Percentiles rank a stretch among this genome's conserved stretches.
Evolutionary conservation across 2,797 vertebrate genomes (phyloP).

Genomic region (Botia almorhae): DNA sequence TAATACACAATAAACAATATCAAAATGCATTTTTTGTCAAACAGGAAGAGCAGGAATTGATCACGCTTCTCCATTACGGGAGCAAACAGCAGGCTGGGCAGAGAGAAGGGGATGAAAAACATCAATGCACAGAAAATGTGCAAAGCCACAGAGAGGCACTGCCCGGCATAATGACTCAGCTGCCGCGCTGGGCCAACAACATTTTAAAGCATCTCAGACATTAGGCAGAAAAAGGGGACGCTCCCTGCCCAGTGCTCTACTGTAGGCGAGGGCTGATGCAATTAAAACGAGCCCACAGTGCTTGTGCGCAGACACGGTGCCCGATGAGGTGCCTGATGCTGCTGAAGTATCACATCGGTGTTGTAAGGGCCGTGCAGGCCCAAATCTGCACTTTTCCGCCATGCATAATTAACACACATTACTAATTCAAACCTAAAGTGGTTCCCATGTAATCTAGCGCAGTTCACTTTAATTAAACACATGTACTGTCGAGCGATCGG

Average conservation of each 20-base stretch:
- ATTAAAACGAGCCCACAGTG: constrained; percentile 31
- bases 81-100: constrained; percentile 32
- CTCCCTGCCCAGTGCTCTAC: constrained; percentile 41
- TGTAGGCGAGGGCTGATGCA: constrained; percentile 39
- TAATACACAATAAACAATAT: constrained; percentile 47
- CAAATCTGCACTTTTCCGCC: constrained; percentile 46
- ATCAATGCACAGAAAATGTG: constrained; percentile 41
- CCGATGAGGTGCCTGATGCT: not conserved
- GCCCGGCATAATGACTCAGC: constrained; percentile 50
- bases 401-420: constrained; percentile 56
- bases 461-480: constrained; percentile 48
- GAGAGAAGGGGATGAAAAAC: constrained; percentile 43
- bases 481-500: constrained; percentile 30
- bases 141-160: constrained; percentile 47
- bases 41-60: constrained; percentile 33
- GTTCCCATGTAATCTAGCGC: constrained; percentile 41
- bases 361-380: not conserved
- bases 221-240: constrained; percentile 35
- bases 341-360: constrained; percentile 21
- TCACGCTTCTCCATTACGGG: constrained; percentile 42
- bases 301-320: constrained; percentile 6
- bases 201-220: constrained; percentile 47
- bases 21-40: constrained; percentile 42
- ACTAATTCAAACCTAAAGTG: constrained; percentile 52
- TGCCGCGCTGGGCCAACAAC: constrained; percentile 36